Evolutionary conservation across 2,797 vertebrate genomes (phyloP).

Genomic region (Periparus ater): DNA sequence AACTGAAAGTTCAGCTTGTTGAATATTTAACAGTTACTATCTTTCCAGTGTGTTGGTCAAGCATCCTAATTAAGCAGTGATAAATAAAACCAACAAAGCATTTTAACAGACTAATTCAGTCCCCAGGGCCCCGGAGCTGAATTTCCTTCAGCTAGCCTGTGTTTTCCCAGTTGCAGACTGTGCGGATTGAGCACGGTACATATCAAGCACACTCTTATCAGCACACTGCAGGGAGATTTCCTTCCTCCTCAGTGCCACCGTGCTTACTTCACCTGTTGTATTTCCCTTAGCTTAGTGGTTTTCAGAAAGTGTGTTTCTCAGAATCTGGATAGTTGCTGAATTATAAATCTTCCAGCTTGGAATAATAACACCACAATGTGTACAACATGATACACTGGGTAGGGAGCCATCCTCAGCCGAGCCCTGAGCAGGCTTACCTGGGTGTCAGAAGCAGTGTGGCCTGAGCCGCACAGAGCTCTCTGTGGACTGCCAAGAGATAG

Average conservation of each 20-base stretch:
- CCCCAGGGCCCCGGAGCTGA: not conserved
- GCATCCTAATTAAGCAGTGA: constrained; percentile 36
- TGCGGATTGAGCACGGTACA: not conserved
- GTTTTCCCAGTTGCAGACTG: constrained; percentile 2
- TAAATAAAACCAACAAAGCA: constrained; percentile 44
- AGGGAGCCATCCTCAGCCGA: not conserved
- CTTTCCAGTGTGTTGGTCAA: constrained; percentile 33
- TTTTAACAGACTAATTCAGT: constrained; percentile 45
- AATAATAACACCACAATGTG: not conserved
- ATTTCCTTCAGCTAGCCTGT: constrained; percentile 39
- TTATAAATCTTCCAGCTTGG: not conserved
- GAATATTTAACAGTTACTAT: constrained; percentile 56
- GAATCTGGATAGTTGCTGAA: not conserved
- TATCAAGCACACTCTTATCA: constrained; percentile 44
- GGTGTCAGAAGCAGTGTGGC: not conserved
- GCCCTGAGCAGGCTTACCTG: not conserved
- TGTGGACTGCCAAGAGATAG: not conserved
- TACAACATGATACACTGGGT: not conserved
- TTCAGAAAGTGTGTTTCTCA: constrained; percentile 1
- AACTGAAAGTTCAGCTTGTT: constrained; percentile 29
- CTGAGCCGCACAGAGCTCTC: not conserved
- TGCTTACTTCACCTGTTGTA: constrained; percentile 35
- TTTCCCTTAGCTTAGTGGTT: constrained; percentile 25
- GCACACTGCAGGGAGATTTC: constrained; percentile 48
- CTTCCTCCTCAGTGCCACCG: constrained; percentile 27